phyloP scores from a whole-genome alignment of 1,140 invertebrate species.

The Polypedilum vanderplanki region DNA sequence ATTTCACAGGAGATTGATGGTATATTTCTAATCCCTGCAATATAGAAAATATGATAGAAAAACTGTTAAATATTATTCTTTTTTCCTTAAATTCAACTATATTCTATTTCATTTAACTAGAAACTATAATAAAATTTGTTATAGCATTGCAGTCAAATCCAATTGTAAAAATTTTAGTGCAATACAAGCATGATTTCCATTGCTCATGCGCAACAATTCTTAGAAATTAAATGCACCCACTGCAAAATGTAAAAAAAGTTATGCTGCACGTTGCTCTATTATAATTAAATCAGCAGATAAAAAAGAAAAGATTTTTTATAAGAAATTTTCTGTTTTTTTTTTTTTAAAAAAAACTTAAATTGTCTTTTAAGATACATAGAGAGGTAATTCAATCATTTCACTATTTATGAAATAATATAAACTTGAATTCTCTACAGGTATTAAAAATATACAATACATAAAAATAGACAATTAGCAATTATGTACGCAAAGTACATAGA shows the following conservation, averaged over 20 bases:
- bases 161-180: background rate
- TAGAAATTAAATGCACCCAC: background rate
- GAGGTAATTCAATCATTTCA: too few relatives aligned
- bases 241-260: background rate
- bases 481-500: too few relatives aligned
- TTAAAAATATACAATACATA: background rate
- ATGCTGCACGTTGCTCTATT: background rate
- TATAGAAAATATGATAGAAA: slow-evolving; percentile 31
- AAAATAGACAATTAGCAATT: background rate
- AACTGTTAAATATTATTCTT: background rate
- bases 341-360: too few relatives aligned
- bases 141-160: background rate
- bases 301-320: too few relatives aligned
- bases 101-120: too few relatives aligned
- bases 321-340: too few relatives aligned
- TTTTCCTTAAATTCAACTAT: too few relatives aligned
- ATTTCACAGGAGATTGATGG: background rate
- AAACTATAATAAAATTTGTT: background rate
- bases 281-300: background rate
- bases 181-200: slow-evolving; percentile 1
- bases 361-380: too few relatives aligned
- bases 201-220: slow-evolving; percentile 10
- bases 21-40: slow-evolving; percentile 56
- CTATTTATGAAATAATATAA: too few relatives aligned
- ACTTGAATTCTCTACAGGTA: too few relatives aligned